Base-by-base conservation (phyloP, 2,797 vertebrate genomes). In the Vespertilio murinus region DNA sequence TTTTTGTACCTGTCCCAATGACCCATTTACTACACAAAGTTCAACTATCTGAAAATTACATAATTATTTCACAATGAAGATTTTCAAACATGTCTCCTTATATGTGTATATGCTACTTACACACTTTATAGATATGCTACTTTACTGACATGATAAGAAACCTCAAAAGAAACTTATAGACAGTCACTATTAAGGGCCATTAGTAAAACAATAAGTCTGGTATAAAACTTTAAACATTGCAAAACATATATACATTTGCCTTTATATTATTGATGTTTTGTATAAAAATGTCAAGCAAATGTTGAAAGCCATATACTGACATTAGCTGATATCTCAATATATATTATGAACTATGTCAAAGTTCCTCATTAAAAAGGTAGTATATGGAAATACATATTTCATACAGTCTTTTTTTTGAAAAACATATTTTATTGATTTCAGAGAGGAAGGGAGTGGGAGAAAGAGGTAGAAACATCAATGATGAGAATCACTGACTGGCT, bases 291-390 rank as follows among this genome's bases (percentile, higher is more conserved):
- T 8, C n/a, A 77, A 8, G 3, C n/a, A 52, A 67, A 75, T 40
- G 38, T 86, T 74, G 33, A 89, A 75, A 13, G 16, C 16, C n/a
- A 73, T 13, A 47, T 25, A 35, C 1, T 61, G 71, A 71, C 20
- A 56, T 8, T 69, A 93, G 10, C 14, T 96, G 25, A 38, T 84
- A 22, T 85, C 40, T 65, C 16, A 28, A 42, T 61, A 59, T 20
- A 42, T 8, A 88, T 74, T 71, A 82, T 73, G 30, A 1, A 65
- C 20, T 33, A 88, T 52, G 25, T 83, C 59, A 80, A 91, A 64
- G 20, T 78, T 90, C 91, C 81, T 64, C 54, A 93, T 87, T 93
- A n/a, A n/a, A 91, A 82, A 86, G 30, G n/a, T 4, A 78, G 9
- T 14, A 47, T 38, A 35, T 42, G 16, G 30, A 95, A 85, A 77